Base-by-base conservation (phyloP, 2,113 vertebrate species). In the Gobiocypris rarus region DNA sequence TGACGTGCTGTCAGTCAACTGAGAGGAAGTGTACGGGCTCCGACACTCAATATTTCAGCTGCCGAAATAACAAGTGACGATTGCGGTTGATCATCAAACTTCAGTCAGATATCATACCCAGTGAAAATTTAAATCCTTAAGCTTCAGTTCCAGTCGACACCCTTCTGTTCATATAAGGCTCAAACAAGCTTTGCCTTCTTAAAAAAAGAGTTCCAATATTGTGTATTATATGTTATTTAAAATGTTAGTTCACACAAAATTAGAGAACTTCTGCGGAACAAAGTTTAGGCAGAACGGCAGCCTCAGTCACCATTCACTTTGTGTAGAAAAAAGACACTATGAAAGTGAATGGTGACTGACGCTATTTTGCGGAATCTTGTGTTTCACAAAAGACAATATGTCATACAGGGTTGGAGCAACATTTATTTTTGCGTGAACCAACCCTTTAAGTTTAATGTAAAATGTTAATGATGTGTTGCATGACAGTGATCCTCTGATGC, bases 1-100 rank as follows among this genome's bases (percentile, higher is more conserved):
- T 81, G 78, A 81, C 78, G 43, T 31, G 15, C 59, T 81, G 78
- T 81, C 78, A 81, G 52, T 81, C 78, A 81, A 81, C 10, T 15
- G 13, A 17, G n/a, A 17, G 54, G 38, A 78, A 78, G 56, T 2
- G 78, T 43, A 50, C 17, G 43, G 67, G 61, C 38, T 50, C 6
- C 9, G 15, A 9, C 15, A 8, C 59, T 81, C 15, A 67, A 38
- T 5, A 65, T 67, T 50, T 50, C 5, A 48, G 59, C 22, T n/a
- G 14, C 3, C 34, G 11, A 26, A 24, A 24, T 17, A 41, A 17
- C 24, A 1, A 14, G 4, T 11, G 26, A 54, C 10, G 4, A 15
- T 13, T 65, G 8, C 2, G 34, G 43, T 31, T 45, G 14, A 61
- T 78, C 56, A 3, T n/a, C n/a, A 17, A 61, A 43, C 58, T 61